Base-by-base conservation (phyloP, 1,140 invertebrate genomes). In the Zeugodacus cucurbitae region DNA sequence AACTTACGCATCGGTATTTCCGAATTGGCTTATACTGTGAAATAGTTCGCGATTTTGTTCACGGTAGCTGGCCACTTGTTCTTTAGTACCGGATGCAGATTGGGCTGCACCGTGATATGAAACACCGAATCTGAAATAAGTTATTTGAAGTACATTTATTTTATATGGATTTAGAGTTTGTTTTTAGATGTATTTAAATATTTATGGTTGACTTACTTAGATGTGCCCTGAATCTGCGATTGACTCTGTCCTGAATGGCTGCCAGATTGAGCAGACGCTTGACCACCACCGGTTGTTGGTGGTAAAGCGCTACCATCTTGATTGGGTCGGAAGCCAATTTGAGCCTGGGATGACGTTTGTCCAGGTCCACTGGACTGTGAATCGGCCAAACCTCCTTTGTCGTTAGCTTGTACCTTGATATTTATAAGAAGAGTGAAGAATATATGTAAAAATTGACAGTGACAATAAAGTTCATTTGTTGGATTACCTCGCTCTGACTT, bases 321-420 rank as follows among this genome's bases (percentile, higher is more conserved):
- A 91, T 95, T 95, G 0, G 97, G 97, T 82, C 96, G 96, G 90
- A 97, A 97, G 6, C 97, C 97, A 64, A 97, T 97, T 94, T 97
- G 97, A 22, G 97, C 97, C 94, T 97, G 97, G 54, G 96, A 97
- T 2, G 96, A 97, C 0, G 97, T 97, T 90, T 96, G 96, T 4
- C 97, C 97, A 26, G 96, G 96, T 2, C 97, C 97, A 89, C 96
- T 96, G 2, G 97, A 96, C 94, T 97, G 97, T 1, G 97, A 96
- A 93, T 97, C 96, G 8, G 97, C 96, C 94, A 97, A 95, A 6
- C 97, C 97, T 37, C 97, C 97, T 93, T 96, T 96, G 14, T 95
- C 94, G 88, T 96, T 96, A 7, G 96, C 96, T 94, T 96, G 96
- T 8, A 97, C 96, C 94, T 97, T 96, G 10, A 96, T 95, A 54